Conservation (phyloP, 92 coral and sea anemone species). For the Muricea muricata region DNA sequence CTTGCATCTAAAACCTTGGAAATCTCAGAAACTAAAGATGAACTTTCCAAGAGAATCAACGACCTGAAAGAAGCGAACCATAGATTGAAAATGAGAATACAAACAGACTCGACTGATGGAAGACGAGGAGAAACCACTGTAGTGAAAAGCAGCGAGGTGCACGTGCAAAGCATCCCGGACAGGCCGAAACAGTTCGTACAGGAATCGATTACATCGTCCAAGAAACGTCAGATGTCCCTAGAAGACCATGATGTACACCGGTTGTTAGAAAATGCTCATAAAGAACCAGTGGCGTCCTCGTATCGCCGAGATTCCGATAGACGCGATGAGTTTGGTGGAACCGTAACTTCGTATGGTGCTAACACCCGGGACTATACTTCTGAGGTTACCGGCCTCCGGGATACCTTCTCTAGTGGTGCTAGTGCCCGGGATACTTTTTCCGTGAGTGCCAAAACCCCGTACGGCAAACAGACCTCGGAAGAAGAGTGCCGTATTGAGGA, state of each 20-base stretch:
- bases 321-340: not conserved
- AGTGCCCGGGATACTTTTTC: not conserved
- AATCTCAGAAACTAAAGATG: conserved; percentile 28
- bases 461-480: conserved; percentile 15
- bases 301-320: not conserved
- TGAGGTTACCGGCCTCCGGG: not conserved
- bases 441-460: not conserved
- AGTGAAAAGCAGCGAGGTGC: not conserved
- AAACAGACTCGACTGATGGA: conserved; percentile 15
- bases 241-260: conserved; percentile 19
- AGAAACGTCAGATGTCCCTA: not conserved
- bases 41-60: conserved; percentile 19
- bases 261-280: conserved; percentile 12
- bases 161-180: conserved; percentile 31
- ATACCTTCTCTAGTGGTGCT: not conserved
- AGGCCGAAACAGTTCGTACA: conserved; percentile 26
- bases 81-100: not conserved
- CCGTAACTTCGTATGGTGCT: not conserved
- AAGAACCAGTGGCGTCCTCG: conserved; percentile 18
- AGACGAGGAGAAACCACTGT: conserved; percentile 18
- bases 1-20: conserved; percentile 23
- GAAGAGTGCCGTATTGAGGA: conserved; percentile 37
- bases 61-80: conserved; percentile 41
- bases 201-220: conserved; percentile 25
- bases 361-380: not conserved